These are phyloP conservation scores for Polydrusus cervinus DNA, from an alignment of 2,888 invertebrate species.

Conservation along the genomic window DNA sequence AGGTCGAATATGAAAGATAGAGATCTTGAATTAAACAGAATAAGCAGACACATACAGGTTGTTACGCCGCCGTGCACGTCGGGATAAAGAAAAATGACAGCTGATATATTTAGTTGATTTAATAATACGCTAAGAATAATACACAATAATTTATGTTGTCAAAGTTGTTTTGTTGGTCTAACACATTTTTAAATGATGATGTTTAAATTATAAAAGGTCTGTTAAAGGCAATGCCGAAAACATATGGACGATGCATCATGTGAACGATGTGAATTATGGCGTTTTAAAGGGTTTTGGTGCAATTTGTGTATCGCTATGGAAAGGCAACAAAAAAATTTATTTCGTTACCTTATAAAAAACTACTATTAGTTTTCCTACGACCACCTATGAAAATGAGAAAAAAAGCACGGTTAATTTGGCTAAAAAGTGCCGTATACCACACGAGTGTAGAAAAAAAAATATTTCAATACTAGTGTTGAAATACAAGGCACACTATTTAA, in stretches of 20 bases:
- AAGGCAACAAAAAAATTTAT: too few relatives aligned
- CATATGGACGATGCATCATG: background rate
- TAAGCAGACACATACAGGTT: slow-evolving; percentile 50
- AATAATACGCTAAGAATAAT: slow-evolving; percentile 44
- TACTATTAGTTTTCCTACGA: too few relatives aligned
- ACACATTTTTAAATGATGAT: slow-evolving; percentile 25
- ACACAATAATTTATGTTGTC: slow-evolving; percentile 52
- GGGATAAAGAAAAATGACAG: slow-evolving; percentile 54
- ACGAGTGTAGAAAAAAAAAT: too few relatives aligned
- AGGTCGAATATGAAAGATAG: slow-evolving; percentile 52
- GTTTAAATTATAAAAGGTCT: slow-evolving; percentile 5
- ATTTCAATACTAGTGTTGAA: too few relatives aligned
- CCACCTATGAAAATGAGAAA: too few relatives aligned
- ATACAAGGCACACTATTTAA: too few relatives aligned
- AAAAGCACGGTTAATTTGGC: too few relatives aligned
- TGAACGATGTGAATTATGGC: background rate
- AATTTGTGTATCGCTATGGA: too few relatives aligned
- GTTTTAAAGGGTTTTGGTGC: background rate
- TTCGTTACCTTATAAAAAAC: too few relatives aligned
- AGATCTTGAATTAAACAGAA: slow-evolving; percentile 51
- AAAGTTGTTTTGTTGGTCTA: slow-evolving; percentile 15
- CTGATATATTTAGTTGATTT: slow-evolving; percentile 53
- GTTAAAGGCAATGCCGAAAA: background rate
- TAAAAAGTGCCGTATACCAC: too few relatives aligned
- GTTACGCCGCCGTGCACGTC: slow-evolving; percentile 34